A percentile compares a stretch with the other conserved stretches of the same genome.
These are phyloP conservation scores for Kryptopterus vitreolus DNA, from an alignment of 2,797 vertebrate species.

Conservation along the genomic window DNA sequence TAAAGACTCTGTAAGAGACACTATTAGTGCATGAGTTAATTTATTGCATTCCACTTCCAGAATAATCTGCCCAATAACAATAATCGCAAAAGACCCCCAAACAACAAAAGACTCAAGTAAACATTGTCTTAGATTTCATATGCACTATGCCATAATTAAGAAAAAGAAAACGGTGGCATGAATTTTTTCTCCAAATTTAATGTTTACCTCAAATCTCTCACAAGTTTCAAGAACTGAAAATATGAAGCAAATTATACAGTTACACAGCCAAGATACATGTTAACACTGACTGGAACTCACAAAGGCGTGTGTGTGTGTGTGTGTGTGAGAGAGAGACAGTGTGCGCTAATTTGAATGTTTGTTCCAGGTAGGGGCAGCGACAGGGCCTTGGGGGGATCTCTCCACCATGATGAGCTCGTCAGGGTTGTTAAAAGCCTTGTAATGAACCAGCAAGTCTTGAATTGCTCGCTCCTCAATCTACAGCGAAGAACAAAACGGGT, in stretches of 20 bases:
- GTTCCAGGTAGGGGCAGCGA: conserved; percentile 92
- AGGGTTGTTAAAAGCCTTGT: conserved; percentile 86
- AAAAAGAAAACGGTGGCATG: background rate
- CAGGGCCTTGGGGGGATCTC: conserved; percentile 84
- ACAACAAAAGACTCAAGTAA: conserved; percentile 29
- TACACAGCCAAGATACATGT: conserved; percentile 12
- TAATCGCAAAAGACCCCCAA: background rate
- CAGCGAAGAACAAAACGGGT: conserved; percentile 8
- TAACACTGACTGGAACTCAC: conserved; percentile 28
- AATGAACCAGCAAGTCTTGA: conserved; percentile 89
- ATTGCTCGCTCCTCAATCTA: conserved; percentile 95
- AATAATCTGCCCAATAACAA: conserved; percentile 18
- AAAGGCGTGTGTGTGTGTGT: background rate
- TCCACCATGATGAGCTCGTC: conserved; percentile 93
- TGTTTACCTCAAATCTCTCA: background rate
- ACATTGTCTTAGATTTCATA: conserved; percentile 27
- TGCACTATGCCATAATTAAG: conserved; percentile 17
- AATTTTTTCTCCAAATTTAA: conserved; percentile 18
- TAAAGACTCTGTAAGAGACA: conserved; percentile 20
- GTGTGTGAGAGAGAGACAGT: background rate
- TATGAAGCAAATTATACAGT: conserved; percentile 6
- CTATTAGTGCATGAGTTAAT: conserved; percentile 64
- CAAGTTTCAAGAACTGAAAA: conserved; percentile 42
- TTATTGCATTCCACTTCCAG: conserved; percentile 72
- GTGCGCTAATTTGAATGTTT: conserved; percentile 78